Base-by-base conservation (phyloP, 92 coral and sea anemone genomes). In the Parazoanthus atlanticus region DNA sequence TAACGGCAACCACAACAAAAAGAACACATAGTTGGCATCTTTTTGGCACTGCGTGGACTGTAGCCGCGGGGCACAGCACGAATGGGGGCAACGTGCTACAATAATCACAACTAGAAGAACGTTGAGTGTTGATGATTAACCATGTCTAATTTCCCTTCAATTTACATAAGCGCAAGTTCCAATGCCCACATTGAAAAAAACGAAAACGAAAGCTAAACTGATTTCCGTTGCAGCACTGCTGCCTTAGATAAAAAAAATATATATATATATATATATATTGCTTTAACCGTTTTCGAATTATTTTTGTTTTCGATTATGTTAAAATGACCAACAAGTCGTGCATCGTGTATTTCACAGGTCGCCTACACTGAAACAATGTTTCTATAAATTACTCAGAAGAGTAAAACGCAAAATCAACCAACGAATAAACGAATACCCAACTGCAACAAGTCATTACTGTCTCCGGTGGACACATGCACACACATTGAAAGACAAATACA, bases 1-100 rank as follows among this genome's bases (percentile, higher is more conserved):
- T 6, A 33, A 46, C 25, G 30, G 82, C 65, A 78, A 78, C 82
- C 82, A 78, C 82, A 78, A 78, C 82, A 78, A 78, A 78, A 78
- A 19, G 32, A 78, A 43, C 54, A 28, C 66, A 78, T 78, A 78
- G 65, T 26, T 78, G 26, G 66, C 34, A 41, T 78, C 34, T 26
- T 78, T 46, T n/a, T 0, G 16, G 29, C 64, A 56, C 54, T 54
- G 38, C 82, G 82, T 78, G 38, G 65, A 46, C 69, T 61, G 65
- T 7, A 12, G 82, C 82, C 69, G 28, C 8, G 1, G 69, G 69
- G 69, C 69, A 61, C 69, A 5, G 16, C 69, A 25, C 21, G 21
- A 3, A 29, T 6, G 80, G 33, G 54, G 80, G 80, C 25, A n/a
- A 40, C 13, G 54, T 76, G 80, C 30, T 25, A 6, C 7, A 31